These are phyloP conservation scores for Pollenia griseotomentosa DNA, from an alignment of 2,888 invertebrate genomes.

Conservation along the genomic window DNA sequence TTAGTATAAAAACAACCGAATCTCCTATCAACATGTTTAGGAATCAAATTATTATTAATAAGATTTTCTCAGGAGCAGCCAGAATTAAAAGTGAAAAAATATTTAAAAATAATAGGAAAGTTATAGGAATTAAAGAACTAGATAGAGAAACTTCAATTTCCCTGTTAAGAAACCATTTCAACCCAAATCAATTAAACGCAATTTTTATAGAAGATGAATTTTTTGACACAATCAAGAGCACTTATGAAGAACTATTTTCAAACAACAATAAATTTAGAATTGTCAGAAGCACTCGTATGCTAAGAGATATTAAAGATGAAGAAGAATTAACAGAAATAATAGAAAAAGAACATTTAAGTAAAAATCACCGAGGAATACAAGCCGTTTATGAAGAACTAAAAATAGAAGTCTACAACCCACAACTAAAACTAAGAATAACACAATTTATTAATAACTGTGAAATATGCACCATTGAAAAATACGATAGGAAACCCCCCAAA, in stretches of 20 bases:
- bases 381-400: conserved; percentile 34
- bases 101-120: conserved; percentile 11
- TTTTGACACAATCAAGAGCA: no score
- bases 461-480: conserved; percentile 65
- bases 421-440: conserved; percentile 61
- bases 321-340: conserved; percentile 24
- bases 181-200: conserved; percentile 19
- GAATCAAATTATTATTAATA: no score
- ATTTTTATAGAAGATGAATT: conserved; percentile 9
- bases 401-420: conserved; percentile 58
- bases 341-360: conserved; percentile 41
- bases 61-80: no score
- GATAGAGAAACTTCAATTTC: conserved; percentile 5
- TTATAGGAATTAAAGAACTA: not conserved
- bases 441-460: conserved; percentile 74
- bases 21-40: no score
- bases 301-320: conserved; percentile 43
- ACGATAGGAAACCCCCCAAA: conserved; percentile 66
- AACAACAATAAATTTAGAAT: no score
- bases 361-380: conserved; percentile 44
- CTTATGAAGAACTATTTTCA: no score
- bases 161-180: conserved; percentile 44
- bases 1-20: no score
- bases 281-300: not conserved
- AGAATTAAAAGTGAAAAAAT: no score